Conservation (phyloP, 53 echinoderm and acorn worm species). For the Antedon mediterranea region DNA sequence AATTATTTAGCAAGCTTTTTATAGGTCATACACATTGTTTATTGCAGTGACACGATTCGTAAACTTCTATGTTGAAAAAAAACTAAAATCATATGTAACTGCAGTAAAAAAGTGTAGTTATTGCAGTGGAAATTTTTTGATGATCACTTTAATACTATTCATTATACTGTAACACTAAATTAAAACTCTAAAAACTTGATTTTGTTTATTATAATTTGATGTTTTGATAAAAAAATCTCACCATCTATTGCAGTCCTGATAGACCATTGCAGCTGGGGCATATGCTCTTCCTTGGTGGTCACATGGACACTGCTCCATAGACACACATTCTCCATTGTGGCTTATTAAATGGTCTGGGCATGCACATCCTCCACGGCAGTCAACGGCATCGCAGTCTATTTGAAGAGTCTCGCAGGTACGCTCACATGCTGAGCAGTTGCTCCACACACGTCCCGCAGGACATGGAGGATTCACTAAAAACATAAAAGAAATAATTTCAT, state of each 20-base stretch:
- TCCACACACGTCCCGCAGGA: slow-evolving; percentile 37
- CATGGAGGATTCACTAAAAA: slow-evolving; percentile 26
- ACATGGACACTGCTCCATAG: slow-evolving; percentile 11
- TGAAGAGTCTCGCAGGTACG: slow-evolving; percentile 28
- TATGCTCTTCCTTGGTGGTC: neutral
- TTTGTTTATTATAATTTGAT: no score
- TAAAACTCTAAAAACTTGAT: no score
- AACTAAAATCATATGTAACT: no score
- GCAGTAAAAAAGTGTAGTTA: no score
- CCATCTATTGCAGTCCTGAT: slow-evolving; percentile 23
- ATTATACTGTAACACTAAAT: no score
- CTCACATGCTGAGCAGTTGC: slow-evolving; percentile 26
- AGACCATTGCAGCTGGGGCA: slow-evolving; percentile 2
- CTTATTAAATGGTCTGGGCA: slow-evolving; percentile 26
- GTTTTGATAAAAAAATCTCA: neutral
- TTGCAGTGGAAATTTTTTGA: no score
- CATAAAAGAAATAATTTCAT: no score
- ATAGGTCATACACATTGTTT: no score
- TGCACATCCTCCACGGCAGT: slow-evolving; percentile 47
- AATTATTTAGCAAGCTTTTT: no score
- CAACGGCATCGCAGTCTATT: neutral
- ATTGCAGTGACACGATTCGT: no score
- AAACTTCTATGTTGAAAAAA: no score
- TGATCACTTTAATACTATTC: no score
- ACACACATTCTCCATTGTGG: slow-evolving; percentile 1